Evolutionary conservation across 2,113 vertebrate species (phyloP).

Genomic region (Plestiodon gilberti): DNA sequence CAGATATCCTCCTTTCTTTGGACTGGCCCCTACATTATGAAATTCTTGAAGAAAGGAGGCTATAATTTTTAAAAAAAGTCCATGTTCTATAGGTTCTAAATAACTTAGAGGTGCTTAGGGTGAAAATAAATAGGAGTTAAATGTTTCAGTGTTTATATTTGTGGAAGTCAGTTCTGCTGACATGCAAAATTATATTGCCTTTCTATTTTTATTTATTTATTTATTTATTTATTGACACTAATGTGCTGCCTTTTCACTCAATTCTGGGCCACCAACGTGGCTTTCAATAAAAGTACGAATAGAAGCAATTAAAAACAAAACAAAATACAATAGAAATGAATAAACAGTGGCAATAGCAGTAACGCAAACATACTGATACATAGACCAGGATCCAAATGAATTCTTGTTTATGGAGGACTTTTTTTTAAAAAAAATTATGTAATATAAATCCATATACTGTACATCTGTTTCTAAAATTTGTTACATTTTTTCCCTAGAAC

Average conservation of each 20-base stretch:
- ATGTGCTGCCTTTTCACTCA: not conserved
- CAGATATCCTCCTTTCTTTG: not conserved
- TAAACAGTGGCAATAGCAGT: too few species aligned
- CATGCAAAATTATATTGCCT: not conserved
- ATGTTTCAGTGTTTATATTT: not conserved
- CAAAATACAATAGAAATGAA: too few species aligned
- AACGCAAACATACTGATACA: too few species aligned
- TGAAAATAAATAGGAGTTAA: not conserved
- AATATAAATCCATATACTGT: too few species aligned
- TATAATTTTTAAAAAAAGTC: not conserved
- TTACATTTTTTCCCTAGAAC: too few species aligned
- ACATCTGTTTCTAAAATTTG: too few species aligned
- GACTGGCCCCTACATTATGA: not conserved
- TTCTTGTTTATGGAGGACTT: too few species aligned
- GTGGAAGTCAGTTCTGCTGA: not conserved
- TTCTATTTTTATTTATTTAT: not conserved
- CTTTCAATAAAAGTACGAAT: too few species aligned
- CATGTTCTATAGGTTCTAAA: conserved; percentile 1
- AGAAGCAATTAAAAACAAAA: too few species aligned
- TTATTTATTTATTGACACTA: too few species aligned
- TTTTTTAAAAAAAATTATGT: too few species aligned
- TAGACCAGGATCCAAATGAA: too few species aligned
- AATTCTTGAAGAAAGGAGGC: rapidly evolving
- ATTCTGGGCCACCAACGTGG: not conserved
- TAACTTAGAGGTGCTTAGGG: not conserved